Conservation (phyloP, 2,797 vertebrate species). For the Brotula barbata region DNA sequence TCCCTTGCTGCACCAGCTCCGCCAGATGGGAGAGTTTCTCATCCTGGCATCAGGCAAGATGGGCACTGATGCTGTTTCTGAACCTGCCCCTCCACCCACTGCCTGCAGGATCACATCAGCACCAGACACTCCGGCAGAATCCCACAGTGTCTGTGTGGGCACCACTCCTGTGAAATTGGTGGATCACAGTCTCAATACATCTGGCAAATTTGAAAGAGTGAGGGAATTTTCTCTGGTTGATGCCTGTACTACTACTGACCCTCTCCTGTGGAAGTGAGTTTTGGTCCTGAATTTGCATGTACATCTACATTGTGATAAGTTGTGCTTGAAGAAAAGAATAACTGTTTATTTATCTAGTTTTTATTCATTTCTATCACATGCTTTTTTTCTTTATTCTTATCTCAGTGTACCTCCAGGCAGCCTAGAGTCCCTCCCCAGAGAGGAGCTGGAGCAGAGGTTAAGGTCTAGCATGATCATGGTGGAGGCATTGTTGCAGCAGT, state of each 20-base stretch:
- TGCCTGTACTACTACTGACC: constrained; percentile 76
- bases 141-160: constrained; percentile 66
- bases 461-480: constrained; percentile 86
- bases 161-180: constrained; percentile 58
- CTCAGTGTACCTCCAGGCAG: constrained; percentile 80
- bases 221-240: constrained; percentile 68
- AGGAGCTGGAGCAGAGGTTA: constrained; percentile 86
- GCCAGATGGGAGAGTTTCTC: constrained; percentile 80
- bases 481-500: constrained; percentile 85
- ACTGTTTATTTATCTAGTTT: neutral
- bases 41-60: constrained; percentile 73
- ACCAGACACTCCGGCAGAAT: constrained; percentile 33
- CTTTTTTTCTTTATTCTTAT: constrained; percentile 12
- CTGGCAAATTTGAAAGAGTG: constrained; percentile 70
- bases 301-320: neutral
- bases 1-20: constrained; percentile 79
- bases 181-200: constrained; percentile 78
- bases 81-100: constrained; percentile 16
- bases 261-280: constrained; percentile 81
- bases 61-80: constrained; percentile 15
- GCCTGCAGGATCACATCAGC: neutral
- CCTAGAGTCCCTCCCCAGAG: constrained; percentile 77
- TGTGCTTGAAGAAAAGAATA: neutral
- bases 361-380: neutral
- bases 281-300: neutral